Conservation (phyloP, 2,888 invertebrate genomes). For the Yponomeuta cagnagella region DNA sequence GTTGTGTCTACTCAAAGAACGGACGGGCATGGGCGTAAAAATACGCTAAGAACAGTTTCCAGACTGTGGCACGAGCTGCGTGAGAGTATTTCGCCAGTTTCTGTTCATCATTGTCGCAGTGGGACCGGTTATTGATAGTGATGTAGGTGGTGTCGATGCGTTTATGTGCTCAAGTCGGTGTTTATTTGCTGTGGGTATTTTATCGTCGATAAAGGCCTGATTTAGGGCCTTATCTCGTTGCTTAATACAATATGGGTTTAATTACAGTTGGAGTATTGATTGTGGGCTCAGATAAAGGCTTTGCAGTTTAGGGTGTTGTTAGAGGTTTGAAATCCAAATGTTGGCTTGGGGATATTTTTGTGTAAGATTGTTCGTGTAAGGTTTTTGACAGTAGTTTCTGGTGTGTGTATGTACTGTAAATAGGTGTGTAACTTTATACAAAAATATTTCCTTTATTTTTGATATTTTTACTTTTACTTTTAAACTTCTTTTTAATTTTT, state of each 20-base stretch:
- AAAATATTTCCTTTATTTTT: too few species aligned
- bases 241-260: neutral
- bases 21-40: too few species aligned
- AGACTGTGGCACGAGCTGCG: neutral
- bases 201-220: neutral
- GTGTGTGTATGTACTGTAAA: too few species aligned
- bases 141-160: slow-evolving; percentile 40
- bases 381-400: too few species aligned
- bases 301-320: neutral
- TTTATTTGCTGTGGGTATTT: slow-evolving; percentile 2
- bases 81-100: neutral
- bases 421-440: too few species aligned
- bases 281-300: neutral
- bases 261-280: neutral
- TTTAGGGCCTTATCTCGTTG: neutral
- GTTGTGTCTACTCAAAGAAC: too few species aligned
- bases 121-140: slow-evolving; percentile 34
- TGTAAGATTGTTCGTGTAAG: too few species aligned
- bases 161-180: slow-evolving; percentile 34
- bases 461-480: too few species aligned
- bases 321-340: too few species aligned
- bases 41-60: neutral
- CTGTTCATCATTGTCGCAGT: slow-evolving; percentile 35
- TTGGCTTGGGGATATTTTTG: too few species aligned
- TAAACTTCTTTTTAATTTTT: too few species aligned